A percentile compares a stretch with the other conserved stretches of the same genome.
Conservation (phyloP, 2,113 vertebrate genomes). For the Microcebus murinus region DNA sequence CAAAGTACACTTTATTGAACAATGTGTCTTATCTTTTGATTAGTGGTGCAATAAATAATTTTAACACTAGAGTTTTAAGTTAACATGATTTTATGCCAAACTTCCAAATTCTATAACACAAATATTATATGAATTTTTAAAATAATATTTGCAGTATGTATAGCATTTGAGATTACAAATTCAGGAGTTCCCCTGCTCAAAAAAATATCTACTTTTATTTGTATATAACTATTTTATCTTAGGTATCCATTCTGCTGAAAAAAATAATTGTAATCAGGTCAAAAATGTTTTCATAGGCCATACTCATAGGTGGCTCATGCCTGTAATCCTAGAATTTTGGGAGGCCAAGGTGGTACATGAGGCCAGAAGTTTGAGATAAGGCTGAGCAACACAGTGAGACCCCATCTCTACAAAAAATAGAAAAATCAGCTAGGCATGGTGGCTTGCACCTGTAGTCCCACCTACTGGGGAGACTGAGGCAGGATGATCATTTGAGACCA, state of each 20-base stretch:
- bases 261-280: background rate
- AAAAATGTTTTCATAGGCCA: background rate
- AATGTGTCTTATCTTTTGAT: background rate
- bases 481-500: too few species aligned
- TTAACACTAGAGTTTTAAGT: background rate
- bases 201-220: background rate
- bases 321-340: too few species aligned
- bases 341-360: too few species aligned
- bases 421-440: too few species aligned
- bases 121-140: background rate
- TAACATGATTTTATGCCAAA: background rate
- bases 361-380: too few species aligned
- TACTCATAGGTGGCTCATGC: too few species aligned
- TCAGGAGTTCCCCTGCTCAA: background rate
- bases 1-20: background rate
- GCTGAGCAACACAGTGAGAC: too few species aligned
- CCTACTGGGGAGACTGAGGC: too few species aligned
- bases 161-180: background rate
- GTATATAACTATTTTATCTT: background rate
- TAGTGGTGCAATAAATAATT: background rate
- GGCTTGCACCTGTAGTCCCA: too few species aligned
- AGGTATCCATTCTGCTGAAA: background rate
- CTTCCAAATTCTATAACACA: background rate
- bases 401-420: too few species aligned
- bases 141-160: background rate